Evolutionary conservation across 2,888 invertebrate genomes (phyloP).

Genomic region (Crematogaster levior): DNA sequence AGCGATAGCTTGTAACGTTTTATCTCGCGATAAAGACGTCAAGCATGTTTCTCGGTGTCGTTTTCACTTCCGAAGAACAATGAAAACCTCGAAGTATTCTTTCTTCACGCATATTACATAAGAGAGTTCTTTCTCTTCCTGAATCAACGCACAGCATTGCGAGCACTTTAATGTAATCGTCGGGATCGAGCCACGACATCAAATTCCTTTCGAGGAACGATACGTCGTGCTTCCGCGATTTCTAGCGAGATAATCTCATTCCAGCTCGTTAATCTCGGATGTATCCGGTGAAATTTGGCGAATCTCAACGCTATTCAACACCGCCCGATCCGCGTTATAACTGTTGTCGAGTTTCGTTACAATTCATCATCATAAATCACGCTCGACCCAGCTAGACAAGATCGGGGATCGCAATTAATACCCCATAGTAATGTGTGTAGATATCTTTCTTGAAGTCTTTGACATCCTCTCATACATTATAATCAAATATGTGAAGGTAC

Average conservation of each 20-base stretch:
- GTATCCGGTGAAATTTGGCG: conserved; percentile 52
- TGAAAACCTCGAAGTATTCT: background rate
- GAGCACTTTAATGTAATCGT: conserved; percentile 44
- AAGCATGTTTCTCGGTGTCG: conserved; percentile 4
- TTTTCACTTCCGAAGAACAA: conserved; percentile 45
- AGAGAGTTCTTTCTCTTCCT: conserved; percentile 36
- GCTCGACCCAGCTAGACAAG: conserved; percentile 32
- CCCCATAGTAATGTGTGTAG: conserved; percentile 31
- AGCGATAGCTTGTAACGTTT: conserved; percentile 31
- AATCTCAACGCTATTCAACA: conserved; percentile 36
- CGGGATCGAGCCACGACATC: conserved; percentile 26
- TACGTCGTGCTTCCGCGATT: conserved; percentile 50
- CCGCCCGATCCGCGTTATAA: background rate
- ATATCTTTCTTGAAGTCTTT: conserved; percentile 29
- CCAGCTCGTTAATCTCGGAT: conserved; percentile 55
- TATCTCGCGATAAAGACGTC: conserved; percentile 17
- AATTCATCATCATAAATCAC: conserved; percentile 55
- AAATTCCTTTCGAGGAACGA: conserved; percentile 41
- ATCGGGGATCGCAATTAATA: conserved; percentile 42
- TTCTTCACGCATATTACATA: conserved; percentile 28
- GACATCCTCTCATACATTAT: conserved; percentile 34
- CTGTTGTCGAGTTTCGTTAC: conserved; percentile 52
- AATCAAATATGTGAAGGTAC: background rate
- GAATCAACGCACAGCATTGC: conserved; percentile 29
- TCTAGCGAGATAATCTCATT: conserved; percentile 41